Evolutionary conservation across 2,888 invertebrate genomes (phyloP).

Genomic region (Trissonchulus sp.): DNA sequence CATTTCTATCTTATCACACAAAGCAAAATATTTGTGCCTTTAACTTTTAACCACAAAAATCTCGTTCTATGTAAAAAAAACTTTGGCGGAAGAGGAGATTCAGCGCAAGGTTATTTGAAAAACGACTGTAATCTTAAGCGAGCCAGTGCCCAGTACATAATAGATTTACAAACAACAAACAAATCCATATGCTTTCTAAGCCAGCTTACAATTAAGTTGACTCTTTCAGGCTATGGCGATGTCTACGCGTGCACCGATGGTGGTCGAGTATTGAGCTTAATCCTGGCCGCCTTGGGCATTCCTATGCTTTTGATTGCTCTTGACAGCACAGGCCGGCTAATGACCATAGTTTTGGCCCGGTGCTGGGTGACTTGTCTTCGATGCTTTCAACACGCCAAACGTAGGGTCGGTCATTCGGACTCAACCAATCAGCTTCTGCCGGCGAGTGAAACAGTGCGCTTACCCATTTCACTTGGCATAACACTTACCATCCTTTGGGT

Average conservation of each 20-base stretch:
- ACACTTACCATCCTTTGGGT: constrained; percentile 3
- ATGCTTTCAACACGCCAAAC: neutral
- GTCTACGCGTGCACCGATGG: constrained; percentile 11
- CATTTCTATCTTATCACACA: too few species aligned
- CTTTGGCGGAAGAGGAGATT: too few species aligned
- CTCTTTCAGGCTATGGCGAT: constrained; percentile 24
- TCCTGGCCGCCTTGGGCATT: neutral
- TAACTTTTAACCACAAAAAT: too few species aligned
- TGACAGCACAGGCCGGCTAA: neutral
- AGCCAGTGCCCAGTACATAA: too few species aligned
- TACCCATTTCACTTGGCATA: constrained; percentile 19
- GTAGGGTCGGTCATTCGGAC: neutral
- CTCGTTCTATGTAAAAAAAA: too few species aligned
- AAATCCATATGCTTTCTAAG: too few species aligned
- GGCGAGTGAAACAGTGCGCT: neutral
- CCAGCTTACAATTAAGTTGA: too few species aligned
- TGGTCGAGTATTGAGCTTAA: constrained; percentile 4
- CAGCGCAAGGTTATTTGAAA: too few species aligned
- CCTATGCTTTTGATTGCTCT: constrained; percentile 4
- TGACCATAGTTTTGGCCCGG: neutral
- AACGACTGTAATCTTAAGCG: too few species aligned
- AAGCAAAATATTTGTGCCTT: too few species aligned
- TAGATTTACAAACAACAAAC: too few species aligned
- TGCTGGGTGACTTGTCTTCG: neutral
- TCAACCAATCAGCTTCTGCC: neutral